Percentiles rank a stretch among this genome's conserved stretches.
phyloP scores from a whole-genome alignment of 1,140 invertebrate genomes.

The Chrysomallon squamiferum region DNA sequence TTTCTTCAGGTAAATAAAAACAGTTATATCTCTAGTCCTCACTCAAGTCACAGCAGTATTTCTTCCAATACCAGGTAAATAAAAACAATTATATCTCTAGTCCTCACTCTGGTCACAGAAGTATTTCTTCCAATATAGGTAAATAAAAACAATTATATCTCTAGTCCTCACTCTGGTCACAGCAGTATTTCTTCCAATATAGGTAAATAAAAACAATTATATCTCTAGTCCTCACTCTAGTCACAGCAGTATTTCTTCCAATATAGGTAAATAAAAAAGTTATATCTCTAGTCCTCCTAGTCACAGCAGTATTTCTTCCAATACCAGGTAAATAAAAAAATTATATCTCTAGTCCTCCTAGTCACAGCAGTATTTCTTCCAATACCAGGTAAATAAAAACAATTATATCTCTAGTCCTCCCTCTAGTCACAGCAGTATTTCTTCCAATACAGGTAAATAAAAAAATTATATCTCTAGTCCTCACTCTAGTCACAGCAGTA shows the following conservation, averaged over 20 bases:
- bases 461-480: background rate
- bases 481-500: background rate
- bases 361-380: background rate
- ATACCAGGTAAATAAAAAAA: background rate
- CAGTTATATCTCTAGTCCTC: background rate
- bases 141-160: background rate
- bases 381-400: background rate
- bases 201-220: background rate
- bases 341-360: background rate
- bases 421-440: background rate
- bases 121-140: background rate
- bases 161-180: background rate
- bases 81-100: background rate
- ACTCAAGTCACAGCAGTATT: conserved; percentile 62
- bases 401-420: background rate
- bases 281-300: background rate
- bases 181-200: background rate
- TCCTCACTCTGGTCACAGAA: background rate
- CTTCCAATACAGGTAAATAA: background rate
- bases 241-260: background rate
- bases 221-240: background rate
- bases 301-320: background rate
- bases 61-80: conserved; percentile 46
- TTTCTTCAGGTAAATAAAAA: background rate
- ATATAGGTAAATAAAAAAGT: background rate